Evolutionary conservation across 2,113 vertebrate species (phyloP).

Genomic region (Centrocercus urophasianus): DNA sequence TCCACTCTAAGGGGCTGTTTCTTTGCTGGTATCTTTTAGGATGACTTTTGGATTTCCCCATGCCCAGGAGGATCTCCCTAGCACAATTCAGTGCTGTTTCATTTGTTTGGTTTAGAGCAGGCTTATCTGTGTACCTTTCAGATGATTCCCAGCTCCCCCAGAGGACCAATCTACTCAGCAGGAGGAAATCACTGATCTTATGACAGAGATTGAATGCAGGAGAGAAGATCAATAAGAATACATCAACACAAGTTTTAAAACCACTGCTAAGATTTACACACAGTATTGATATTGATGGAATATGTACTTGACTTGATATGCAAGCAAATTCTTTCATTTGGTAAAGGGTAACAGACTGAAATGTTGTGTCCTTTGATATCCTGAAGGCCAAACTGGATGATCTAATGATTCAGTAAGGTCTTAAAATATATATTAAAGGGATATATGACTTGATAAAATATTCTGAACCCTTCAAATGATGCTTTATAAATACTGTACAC

Average conservation of each 20-base stretch:
- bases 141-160: neutral
- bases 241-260: constrained; percentile 9
- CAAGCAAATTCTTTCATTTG: neutral
- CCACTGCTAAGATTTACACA: neutral
- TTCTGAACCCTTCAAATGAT: neutral
- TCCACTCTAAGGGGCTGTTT: neutral
- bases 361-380: neutral
- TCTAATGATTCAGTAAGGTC: neutral
- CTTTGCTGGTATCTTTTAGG: neutral
- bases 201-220: neutral
- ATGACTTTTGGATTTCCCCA: neutral
- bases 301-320: neutral
- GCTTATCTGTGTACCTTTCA: neutral
- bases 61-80: neutral
- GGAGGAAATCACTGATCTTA: neutral
- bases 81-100: neutral
- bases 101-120: neutral
- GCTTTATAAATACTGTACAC: neutral
- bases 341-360: neutral
- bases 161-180: neutral
- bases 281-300: neutral
- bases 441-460: neutral
- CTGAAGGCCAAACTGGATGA: neutral
- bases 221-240: neutral
- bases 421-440: neutral